Evolutionary conservation across 1,140 invertebrate species (phyloP).

Genomic region (Spodoptera litura): DNA sequence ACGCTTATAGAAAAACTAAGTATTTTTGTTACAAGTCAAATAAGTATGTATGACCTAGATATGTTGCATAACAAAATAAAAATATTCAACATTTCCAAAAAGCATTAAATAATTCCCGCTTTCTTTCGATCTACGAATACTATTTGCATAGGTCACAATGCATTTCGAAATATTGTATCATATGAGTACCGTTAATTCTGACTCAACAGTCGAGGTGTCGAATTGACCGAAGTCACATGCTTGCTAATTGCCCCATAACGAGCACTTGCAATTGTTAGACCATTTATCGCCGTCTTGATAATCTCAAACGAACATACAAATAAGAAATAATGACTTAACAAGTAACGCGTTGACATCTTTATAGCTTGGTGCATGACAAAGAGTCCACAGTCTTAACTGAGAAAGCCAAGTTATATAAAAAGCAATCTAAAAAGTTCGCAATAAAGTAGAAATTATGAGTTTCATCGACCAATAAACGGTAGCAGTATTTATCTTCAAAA

Average conservation of each 20-base stretch:
- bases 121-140: constrained; percentile 6
- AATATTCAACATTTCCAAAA: neutral
- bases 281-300: constrained; percentile 61
- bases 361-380: neutral
- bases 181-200: constrained; percentile 43
- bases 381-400: neutral
- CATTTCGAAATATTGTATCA: constrained; percentile 41
- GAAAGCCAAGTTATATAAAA: too few species aligned
- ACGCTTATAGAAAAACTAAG: too few species aligned
- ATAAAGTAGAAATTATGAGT: neutral
- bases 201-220: constrained; percentile 52
- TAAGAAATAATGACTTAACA: constrained; percentile 8
- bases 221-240: constrained; percentile 59
- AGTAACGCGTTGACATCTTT: constrained; percentile 10
- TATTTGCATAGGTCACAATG: neutral
- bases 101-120: constrained; percentile 1
- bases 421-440: neutral
- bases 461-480: neutral
- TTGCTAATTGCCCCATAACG: constrained; percentile 70
- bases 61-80: neutral
- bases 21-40: too few species aligned
- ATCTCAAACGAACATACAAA: constrained; percentile 29
- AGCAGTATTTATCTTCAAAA: constrained; percentile 11
- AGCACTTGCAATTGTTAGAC: constrained; percentile 62
- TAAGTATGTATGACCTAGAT: too few species aligned